These are phyloP conservation scores for Seira sanloemensis DNA, from an alignment of 2,888 invertebrate genomes.

Conservation along the genomic window DNA sequence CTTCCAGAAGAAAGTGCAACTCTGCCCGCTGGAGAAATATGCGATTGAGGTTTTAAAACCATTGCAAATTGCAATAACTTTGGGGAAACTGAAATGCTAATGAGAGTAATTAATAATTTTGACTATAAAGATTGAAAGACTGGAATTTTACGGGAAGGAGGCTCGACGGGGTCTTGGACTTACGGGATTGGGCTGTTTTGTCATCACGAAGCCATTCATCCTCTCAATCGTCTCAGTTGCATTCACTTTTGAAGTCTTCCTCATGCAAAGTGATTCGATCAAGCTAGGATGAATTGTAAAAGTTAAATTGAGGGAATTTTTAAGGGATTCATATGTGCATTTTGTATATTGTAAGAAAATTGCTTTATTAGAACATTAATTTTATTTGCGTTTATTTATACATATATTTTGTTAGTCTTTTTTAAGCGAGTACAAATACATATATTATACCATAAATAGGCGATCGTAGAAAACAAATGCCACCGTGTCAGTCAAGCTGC, in stretches of 20 bases:
- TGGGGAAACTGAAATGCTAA: not conserved
- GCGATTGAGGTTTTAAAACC: constrained; percentile 16
- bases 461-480: no score
- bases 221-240: constrained; percentile 54
- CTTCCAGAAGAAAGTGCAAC: constrained; percentile 16
- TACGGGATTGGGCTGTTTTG: constrained; percentile 51
- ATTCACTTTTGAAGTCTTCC: constrained; percentile 56
- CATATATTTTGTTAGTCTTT: not conserved
- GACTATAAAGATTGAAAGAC: constrained; percentile 37
- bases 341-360: not conserved
- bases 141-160: constrained; percentile 25
- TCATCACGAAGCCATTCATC: constrained; percentile 45
- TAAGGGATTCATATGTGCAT: not conserved
- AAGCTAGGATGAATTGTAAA: not conserved
- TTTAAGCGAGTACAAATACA: not conserved
- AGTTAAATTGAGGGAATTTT: not conserved
- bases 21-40: constrained; percentile 24
- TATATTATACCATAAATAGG: no score
- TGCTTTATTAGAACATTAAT: not conserved
- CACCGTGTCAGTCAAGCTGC: no score
- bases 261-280: constrained; percentile 35
- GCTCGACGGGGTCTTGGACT: constrained; percentile 28
- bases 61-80: not conserved
- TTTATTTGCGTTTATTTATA: not conserved
- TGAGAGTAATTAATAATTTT: no score